Evolutionary conservation across 2,113 vertebrate species (phyloP), one percentile per base, ranked within the genome.

Genomic region (Engraulis encrasicolus): DNA sequence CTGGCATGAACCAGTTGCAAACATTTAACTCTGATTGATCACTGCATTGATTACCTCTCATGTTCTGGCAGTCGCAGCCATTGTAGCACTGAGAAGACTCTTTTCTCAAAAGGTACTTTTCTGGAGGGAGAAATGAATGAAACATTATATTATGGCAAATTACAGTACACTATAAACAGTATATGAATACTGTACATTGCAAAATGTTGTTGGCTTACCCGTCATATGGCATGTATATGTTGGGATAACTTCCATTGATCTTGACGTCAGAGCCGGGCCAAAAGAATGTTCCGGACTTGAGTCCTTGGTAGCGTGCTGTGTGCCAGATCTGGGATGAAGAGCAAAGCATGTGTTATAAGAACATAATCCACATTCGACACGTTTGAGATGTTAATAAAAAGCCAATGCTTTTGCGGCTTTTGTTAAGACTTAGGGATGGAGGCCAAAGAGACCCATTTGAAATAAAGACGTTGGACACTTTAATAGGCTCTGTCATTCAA

Each of bases 181-280:
- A n/a, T 66, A n/a, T 11, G n/a, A 9, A 66, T 66, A 66, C 14
- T 58, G 4, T 27, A 66, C 23, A 14, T 4, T 31, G 19, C 12
- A 14, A 17, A 5, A 23, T 12, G 2, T 23, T 4, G 0, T 27
- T 6, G 71, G 18, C 0, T 27, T 93, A 99, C 98, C 94, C 11
- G 19, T 97, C 87, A 81, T 96, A 99, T 0, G 89, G 77, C 85
- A 87, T 74, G 89, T 96, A 96, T 9, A 97, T 87, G 86, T 96
- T 83, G 78, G 98, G 98, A 45, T 92, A 93, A 78, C 93, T 95
- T 84, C 96, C 97, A 37, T 97, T 96, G 90, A 99, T 94, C 83
- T 95, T 84, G 19, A 97, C 97, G 0, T 99, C 98, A 36, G 98
- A 98, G 20, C 97, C 98, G 0, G 98, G 97, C 98, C 98, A 99